phyloP scores from a whole-genome alignment of 2,797 vertebrate species.

The Paramormyrops hopkinsi region DNA sequence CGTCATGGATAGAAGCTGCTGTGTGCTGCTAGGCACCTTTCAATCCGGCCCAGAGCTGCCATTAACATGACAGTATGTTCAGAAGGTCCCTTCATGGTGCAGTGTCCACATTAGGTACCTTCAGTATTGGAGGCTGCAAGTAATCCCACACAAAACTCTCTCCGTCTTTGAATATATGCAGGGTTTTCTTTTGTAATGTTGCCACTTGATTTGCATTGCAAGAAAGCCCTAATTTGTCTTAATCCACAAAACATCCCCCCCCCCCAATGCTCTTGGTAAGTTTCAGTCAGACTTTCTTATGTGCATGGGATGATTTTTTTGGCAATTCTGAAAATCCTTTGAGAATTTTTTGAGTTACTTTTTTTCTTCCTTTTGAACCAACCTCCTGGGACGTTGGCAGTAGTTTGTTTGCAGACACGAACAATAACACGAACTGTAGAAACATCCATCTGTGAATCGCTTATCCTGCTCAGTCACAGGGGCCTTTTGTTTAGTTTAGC shows the following conservation, averaged over 20 bases:
- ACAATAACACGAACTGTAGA: background rate
- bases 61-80: background rate
- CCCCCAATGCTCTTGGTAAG: background rate
- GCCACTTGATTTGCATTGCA: background rate
- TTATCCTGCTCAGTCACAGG: background rate
- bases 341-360: background rate
- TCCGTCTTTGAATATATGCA: background rate
- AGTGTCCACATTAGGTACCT: background rate
- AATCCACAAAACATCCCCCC: background rate
- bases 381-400: background rate
- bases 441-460: background rate
- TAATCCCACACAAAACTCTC: background rate
- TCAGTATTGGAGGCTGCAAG: background rate
- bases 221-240: background rate
- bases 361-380: background rate
- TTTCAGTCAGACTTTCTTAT: background rate
- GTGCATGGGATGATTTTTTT: background rate
- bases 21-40: background rate
- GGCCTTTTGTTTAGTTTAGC: background rate
- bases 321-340: background rate
- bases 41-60: background rate
- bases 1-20: background rate
- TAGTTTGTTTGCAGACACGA: background rate
- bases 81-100: background rate
- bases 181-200: background rate